Evolutionary conservation across 92 coral and sea anemone genomes (phyloP).

Genomic region (Palythoa caribaeorum): DNA sequence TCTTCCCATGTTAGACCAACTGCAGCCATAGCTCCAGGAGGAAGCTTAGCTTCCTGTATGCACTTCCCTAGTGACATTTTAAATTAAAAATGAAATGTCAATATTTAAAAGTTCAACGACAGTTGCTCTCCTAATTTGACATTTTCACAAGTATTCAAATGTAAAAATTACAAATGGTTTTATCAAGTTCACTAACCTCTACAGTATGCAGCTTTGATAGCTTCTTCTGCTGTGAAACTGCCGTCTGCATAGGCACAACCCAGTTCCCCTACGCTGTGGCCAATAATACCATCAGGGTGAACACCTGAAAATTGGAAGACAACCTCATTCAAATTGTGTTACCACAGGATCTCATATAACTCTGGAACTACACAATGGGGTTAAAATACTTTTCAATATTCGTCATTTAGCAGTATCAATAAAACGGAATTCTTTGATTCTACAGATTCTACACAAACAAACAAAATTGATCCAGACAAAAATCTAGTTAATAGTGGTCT

Average conservation of each 20-base stretch:
- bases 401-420: not conserved
- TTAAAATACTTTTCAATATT: not conserved
- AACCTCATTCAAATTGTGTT: not conserved
- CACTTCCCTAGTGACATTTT: slow-evolving; percentile 66
- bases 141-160: not conserved
- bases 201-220: slow-evolving; percentile 87
- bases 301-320: slow-evolving; percentile 52
- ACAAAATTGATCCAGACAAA: not conserved
- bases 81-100: not conserved
- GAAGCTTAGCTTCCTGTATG: slow-evolving; percentile 80
- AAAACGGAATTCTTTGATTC: not conserved
- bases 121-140: not conserved
- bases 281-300: slow-evolving; percentile 85
- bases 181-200: slow-evolving; percentile 64
- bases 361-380: not conserved
- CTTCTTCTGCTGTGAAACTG: slow-evolving; percentile 83
- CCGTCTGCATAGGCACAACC: slow-evolving; percentile 94
- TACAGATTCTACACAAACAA: not conserved
- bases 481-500: not conserved
- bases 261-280: slow-evolving; percentile 90
- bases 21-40: slow-evolving; percentile 89
- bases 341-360: not conserved
- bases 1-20: slow-evolving; percentile 90
- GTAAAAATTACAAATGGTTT: not conserved
- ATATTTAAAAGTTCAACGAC: not conserved